Conservation (phyloP, 2,113 vertebrate genomes). For the Chaetodon auriga region DNA sequence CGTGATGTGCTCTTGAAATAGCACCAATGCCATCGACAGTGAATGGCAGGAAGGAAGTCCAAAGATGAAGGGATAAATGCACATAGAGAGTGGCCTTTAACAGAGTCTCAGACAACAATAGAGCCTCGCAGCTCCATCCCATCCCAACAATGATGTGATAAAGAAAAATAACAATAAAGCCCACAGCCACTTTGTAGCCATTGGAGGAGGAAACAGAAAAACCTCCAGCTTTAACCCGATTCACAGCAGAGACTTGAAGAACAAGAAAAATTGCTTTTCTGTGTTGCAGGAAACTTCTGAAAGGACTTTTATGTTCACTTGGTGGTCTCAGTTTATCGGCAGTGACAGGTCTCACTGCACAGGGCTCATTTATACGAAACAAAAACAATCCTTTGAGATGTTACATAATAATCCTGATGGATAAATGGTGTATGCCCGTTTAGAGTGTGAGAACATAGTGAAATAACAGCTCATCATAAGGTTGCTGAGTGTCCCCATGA, state of each 20-base stretch:
- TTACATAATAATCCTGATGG: not conserved
- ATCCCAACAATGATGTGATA: slow-evolving; percentile 31
- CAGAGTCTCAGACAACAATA: slow-evolving; percentile 61
- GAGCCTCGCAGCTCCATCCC: slow-evolving; percentile 16
- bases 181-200: not conserved
- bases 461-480: not conserved
- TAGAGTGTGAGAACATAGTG: not conserved
- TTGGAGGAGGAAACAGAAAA: slow-evolving; percentile 1
- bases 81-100: slow-evolving; percentile 50
- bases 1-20: slow-evolving; percentile 64
- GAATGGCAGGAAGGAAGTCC: slow-evolving; percentile 78
- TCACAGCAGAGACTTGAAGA: slow-evolving; percentile 15
- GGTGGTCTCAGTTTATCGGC: not conserved
- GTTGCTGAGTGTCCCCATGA: not conserved
- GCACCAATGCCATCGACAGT: slow-evolving; percentile 55
- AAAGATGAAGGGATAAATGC: slow-evolving; percentile 38
- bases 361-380: not conserved
- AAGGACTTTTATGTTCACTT: slow-evolving; percentile 12
- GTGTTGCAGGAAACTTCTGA: not conserved
- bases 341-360: slow-evolving; percentile 1
- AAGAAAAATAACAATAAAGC: slow-evolving; percentile 52
- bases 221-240: not conserved
- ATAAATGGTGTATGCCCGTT: not conserved
- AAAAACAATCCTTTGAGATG: slow-evolving; percentile 7
- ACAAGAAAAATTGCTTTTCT: not conserved